A percentile compares a stretch with the other conserved stretches of the same genome.
These are phyloP conservation scores for Pedionomus torquatus DNA, from an alignment of 2,113 vertebrate genomes.

Conservation along the genomic window DNA sequence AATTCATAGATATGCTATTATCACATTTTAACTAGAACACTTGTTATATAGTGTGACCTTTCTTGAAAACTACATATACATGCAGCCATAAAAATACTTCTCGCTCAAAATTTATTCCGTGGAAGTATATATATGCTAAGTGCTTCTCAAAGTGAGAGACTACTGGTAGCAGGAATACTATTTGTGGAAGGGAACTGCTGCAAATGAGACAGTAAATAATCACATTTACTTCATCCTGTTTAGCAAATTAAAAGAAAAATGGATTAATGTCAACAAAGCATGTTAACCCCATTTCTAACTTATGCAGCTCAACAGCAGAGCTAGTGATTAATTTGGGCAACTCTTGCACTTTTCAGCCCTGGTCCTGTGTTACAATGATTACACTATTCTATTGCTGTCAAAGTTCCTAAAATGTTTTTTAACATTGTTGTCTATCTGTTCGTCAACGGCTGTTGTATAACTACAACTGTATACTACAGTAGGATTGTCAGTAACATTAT, in stretches of 20 bases:
- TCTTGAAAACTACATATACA: neutral
- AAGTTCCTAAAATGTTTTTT: neutral
- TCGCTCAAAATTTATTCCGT: neutral
- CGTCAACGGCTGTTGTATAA: neutral
- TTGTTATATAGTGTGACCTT: neutral
- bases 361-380: neutral
- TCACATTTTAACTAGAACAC: neutral
- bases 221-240: neutral
- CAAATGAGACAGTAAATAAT: neutral
- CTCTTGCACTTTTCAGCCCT: neutral
- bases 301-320: neutral
- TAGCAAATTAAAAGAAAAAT: neutral
- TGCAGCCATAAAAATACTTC: neutral
- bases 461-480: neutral
- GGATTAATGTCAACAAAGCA: neutral
- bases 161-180: neutral
- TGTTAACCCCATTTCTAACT: neutral
- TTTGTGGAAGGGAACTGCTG: neutral
- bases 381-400: neutral
- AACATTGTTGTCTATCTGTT: neutral
- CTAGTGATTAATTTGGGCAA: neutral
- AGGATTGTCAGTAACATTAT: neutral
- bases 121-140: neutral
- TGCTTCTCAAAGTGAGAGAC: conserved; percentile 25
- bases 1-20: neutral